Percentiles rank a stretch among this genome's conserved stretches.
Evolutionary conservation across 2,888 invertebrate species (phyloP).

Genomic region (Xylocampa areola): DNA sequence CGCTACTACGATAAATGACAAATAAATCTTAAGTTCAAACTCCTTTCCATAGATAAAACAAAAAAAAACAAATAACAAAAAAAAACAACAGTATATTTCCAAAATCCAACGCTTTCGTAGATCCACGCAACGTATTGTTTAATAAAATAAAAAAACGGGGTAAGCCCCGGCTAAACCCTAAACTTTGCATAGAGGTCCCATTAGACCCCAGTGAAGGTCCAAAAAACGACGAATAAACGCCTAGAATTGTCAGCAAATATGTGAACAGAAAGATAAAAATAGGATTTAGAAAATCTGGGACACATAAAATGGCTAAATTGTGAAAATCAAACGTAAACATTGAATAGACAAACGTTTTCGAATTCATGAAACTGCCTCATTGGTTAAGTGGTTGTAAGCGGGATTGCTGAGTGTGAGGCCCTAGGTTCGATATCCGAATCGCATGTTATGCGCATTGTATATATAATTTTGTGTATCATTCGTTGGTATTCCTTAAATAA

Average conservation of each 20-base stretch:
- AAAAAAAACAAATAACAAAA: neutral
- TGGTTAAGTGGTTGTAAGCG: too few species aligned
- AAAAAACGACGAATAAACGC: constrained; percentile 40
- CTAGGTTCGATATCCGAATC: too few species aligned
- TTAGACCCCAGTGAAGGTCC: constrained; percentile 24
- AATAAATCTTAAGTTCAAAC: neutral
- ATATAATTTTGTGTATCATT: too few species aligned
- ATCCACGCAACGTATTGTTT: constrained; percentile 24
- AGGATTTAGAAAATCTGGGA: constrained; percentile 14
- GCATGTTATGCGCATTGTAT: too few species aligned
- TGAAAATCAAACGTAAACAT: constrained; percentile 6
- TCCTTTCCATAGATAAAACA: neutral
- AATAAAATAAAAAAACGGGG: constrained; percentile 43
- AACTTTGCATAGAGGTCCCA: constrained; percentile 50
- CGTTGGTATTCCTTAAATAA: too few species aligned
- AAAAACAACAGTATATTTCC: neutral
- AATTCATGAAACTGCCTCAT: too few species aligned
- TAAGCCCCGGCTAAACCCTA: constrained; percentile 34
- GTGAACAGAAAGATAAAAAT: constrained; percentile 37
- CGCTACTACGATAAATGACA: too few species aligned
- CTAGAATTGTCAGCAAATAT: constrained; percentile 53
- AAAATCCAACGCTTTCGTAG: constrained; percentile 15
- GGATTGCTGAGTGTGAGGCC: too few species aligned
- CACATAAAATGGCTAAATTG: constrained; percentile 3
- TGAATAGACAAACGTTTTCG: too few species aligned